Evolutionary conservation across 2,888 invertebrate species (phyloP).

Genomic region (Chymomyza caudatula): DNA sequence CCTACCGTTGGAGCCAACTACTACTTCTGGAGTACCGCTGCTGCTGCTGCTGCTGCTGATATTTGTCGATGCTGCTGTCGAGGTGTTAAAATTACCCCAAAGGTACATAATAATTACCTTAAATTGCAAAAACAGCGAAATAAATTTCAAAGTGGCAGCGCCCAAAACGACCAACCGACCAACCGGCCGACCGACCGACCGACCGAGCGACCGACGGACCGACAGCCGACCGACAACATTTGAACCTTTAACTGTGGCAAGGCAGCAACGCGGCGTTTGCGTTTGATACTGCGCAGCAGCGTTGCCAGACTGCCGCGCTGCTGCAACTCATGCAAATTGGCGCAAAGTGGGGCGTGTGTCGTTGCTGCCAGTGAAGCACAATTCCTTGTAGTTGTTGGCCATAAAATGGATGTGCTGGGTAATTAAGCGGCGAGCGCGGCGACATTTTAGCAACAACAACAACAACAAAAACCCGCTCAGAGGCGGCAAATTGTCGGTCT

Average conservation of each 20-base stretch:
- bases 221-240: not conserved
- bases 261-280: slow-evolving; percentile 53
- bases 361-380: slow-evolving; percentile 13
- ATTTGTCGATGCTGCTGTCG: slow-evolving; percentile 77
- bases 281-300: slow-evolving; percentile 51
- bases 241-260: slow-evolving; percentile 32
- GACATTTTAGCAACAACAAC: not conserved
- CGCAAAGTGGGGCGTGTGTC: slow-evolving; percentile 61
- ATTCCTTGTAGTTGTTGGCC: slow-evolving; percentile 19
- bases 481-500: slow-evolving; percentile 21
- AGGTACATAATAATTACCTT: slow-evolving; percentile 78
- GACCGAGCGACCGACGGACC: not conserved
- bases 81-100: slow-evolving; percentile 78
- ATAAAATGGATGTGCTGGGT: slow-evolving; percentile 57
- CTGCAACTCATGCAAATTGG: not conserved
- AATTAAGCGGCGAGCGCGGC: slow-evolving; percentile 43
- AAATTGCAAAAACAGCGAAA: slow-evolving; percentile 77
- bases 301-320: slow-evolving; percentile 50
- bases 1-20: slow-evolving; percentile 15
- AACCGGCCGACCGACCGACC: not conserved
- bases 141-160: slow-evolving; percentile 68
- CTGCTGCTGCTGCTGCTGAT: slow-evolving; percentile 52
- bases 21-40: slow-evolving; percentile 43
- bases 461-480: not conserved
- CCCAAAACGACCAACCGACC: slow-evolving; percentile 32